Percentiles rank a stretch among this genome's conserved stretches.
phyloP scores from a whole-genome alignment of 23 tunicate species.

The Ciona savignyi region DNA sequence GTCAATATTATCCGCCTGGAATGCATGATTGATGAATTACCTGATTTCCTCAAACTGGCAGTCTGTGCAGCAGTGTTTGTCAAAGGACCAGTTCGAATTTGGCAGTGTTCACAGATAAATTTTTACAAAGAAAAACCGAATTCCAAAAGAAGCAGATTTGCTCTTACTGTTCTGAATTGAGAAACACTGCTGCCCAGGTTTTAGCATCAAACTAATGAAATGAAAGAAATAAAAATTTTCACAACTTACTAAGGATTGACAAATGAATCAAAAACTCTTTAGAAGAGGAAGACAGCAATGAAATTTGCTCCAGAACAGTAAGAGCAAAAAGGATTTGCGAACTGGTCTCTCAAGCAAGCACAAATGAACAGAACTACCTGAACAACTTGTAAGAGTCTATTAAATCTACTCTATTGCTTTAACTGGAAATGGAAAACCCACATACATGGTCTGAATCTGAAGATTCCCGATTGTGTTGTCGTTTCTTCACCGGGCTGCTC shows the following conservation, averaged over 20 bases:
- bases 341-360: background rate
- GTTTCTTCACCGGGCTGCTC: background rate
- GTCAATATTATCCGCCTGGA: background rate
- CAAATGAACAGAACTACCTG: background rate
- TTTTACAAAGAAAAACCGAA: background rate
- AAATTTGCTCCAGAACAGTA: conserved; percentile 19
- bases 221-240: background rate
- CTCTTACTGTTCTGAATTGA: background rate
- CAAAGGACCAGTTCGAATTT: background rate
- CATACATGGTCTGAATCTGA: background rate
- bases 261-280: background rate
- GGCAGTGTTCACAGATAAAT: conserved; percentile 1
- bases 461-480: background rate
- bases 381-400: background rate
- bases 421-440: background rate
- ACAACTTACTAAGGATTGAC: too few species aligned
- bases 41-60: too few species aligned
- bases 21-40: background rate
- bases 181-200: background rate
- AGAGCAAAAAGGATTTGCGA: background rate
- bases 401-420: background rate
- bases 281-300: background rate
- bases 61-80: conserved; percentile 53
- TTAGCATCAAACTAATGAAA: background rate
- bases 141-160: too few species aligned